These are phyloP conservation scores for Carettochelys insculpta DNA, from an alignment of 2,113 vertebrate species.

Conservation along the genomic window DNA sequence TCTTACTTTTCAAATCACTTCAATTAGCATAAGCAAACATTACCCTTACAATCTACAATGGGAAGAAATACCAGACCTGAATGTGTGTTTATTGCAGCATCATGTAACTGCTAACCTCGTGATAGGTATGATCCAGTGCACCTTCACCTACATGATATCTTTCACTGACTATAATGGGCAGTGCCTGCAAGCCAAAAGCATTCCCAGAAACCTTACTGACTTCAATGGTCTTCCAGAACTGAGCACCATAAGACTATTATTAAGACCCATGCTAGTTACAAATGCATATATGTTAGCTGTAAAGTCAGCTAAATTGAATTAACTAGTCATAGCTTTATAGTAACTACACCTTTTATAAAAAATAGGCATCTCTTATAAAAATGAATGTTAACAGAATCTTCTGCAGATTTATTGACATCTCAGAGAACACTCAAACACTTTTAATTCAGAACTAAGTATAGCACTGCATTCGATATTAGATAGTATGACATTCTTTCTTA, in stretches of 20 bases:
- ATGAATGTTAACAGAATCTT: not conserved
- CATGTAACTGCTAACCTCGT: not conserved
- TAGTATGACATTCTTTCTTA: not conserved
- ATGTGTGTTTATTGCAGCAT: rapidly evolving
- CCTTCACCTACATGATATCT: not conserved
- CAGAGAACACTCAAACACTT: not conserved
- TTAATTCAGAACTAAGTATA: not conserved
- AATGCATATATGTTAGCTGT: not conserved
- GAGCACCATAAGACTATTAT: not conserved
- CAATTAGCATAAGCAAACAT: no score
- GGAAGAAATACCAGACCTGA: not conserved
- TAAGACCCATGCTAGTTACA: not conserved
- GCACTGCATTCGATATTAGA: not conserved
- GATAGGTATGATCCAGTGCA: not conserved
- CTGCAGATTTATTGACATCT: not conserved
- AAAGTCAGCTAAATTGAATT: not conserved
- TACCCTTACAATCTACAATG: no score
- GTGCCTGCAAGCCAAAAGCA: not conserved
- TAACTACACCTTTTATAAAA: not conserved
- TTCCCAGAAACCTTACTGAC: not conserved
- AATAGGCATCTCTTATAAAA: not conserved
- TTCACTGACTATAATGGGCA: not conserved
- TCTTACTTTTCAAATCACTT: not conserved
- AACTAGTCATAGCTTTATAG: not conserved
- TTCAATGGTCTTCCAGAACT: not conserved